Base-by-base conservation (phyloP, 2,888 invertebrate genomes). In the Zaprionus lineosus region DNA sequence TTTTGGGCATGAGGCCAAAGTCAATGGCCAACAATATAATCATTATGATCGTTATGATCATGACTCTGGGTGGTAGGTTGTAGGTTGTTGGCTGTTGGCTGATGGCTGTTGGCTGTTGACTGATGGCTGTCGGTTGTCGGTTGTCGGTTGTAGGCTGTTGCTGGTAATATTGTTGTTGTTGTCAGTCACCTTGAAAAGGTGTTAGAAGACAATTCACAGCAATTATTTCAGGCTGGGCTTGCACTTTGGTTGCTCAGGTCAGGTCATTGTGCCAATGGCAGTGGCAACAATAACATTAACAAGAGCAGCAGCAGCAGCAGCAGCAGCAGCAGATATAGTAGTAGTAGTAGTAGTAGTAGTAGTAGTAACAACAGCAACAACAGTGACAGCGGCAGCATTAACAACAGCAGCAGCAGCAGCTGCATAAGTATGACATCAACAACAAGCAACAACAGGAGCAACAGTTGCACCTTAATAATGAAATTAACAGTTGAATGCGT, bases 121-220 rank as follows among this genome's bases (percentile, higher is more conserved):
- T 29, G 44, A 16, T 18, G 26, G 47, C 21, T 21, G 16, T 40
- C 0, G n/a, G 29, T 16, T 29, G 40, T 24, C 31, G 14, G 4
- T n/a, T 28, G 28, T n/a, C 8, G n/a, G 37, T 55, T 29, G 44
- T 26, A 14, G 26, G 47, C 33, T 39, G 16, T 33, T 9, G 37
- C 19, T 41, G 50, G n/a, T n/a, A n/a, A n/a, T n/a, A n/a, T 39
- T 40, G 36, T 26, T 34, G 51, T 46, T 46, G 31, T 53, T 77
- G 79, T 84, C 79, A 82, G 69, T 77, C 82, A 84, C 79, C 79
- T 81, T 81, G 79, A 55, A 39, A n/a, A 63, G 39, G 15, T 44
- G 31, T 48, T 59, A 59, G 41, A 31, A 33, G 43, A 41, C 51
- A 52, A 67, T 61, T 67, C 26, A 34, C 37, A 55, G 58, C 59